phyloP scores from a whole-genome alignment of 2,113 vertebrate genomes.

The Callionymus lyra region DNA sequence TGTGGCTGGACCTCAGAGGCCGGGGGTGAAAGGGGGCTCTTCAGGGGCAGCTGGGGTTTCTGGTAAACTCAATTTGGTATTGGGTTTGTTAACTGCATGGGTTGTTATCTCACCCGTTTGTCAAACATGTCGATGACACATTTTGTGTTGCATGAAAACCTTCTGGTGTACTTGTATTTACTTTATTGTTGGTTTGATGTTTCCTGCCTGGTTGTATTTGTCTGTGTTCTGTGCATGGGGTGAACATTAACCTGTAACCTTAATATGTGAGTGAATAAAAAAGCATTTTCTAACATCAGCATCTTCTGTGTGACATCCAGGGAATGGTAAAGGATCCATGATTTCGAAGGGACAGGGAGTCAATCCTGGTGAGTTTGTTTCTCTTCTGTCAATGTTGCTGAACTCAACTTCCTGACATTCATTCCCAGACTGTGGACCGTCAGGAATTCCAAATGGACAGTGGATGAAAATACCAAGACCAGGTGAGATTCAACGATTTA shows the following conservation, averaged over 20 bases:
- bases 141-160: not conserved
- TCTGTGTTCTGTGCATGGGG: slow-evolving; percentile 1
- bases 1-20: slow-evolving; percentile 10
- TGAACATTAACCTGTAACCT: not conserved
- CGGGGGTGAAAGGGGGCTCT: slow-evolving; percentile 20
- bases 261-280: not conserved
- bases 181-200: not conserved
- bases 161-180: too few species aligned
- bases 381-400: not conserved
- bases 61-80: slow-evolving; percentile 31
- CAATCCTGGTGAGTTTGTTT: slow-evolving; percentile 4
- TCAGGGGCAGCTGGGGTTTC: slow-evolving; percentile 19
- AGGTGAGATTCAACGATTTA: slow-evolving; percentile 33
- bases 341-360: slow-evolving; percentile 35
- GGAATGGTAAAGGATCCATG: slow-evolving; percentile 9
- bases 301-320: slow-evolving; percentile 27
- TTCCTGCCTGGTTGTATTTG: not conserved
- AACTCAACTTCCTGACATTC: not conserved
- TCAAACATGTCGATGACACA: not conserved
- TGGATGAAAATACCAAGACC: slow-evolving; percentile 59
- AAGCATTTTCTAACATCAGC: not conserved
- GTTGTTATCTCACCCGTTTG: not conserved
- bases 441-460: slow-evolving; percentile 52
- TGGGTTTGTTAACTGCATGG: slow-evolving; percentile 22
- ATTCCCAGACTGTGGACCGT: slow-evolving; percentile 57